Conservation (phyloP, 2,797 vertebrate genomes). For the Alcedo quadribrachys region DNA sequence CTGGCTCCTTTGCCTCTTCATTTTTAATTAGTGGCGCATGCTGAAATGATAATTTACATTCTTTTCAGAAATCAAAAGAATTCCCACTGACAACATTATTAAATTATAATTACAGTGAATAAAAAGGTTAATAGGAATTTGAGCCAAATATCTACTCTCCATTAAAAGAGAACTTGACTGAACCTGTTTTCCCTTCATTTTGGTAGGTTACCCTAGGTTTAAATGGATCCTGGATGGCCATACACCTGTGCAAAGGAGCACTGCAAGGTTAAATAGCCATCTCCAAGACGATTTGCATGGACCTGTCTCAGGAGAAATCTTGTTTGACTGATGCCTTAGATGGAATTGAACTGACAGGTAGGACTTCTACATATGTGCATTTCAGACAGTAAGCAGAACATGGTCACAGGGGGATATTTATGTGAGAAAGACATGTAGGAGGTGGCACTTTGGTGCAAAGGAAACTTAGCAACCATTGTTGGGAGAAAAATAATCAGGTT, state of each 20-base stretch:
- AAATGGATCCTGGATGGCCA: not conserved
- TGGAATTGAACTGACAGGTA: not conserved
- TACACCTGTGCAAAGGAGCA: not conserved
- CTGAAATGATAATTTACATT: conserved; percentile 64
- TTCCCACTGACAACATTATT: conserved; percentile 58
- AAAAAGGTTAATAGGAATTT: conserved; percentile 56
- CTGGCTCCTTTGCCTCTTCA: conserved; percentile 15
- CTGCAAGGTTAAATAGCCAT: not conserved
- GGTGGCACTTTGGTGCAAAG: not conserved
- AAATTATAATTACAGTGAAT: conserved; percentile 56
- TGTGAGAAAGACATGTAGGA: not conserved
- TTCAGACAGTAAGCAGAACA: not conserved
- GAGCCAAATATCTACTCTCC: conserved; percentile 53
- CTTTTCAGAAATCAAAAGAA: conserved; percentile 63
- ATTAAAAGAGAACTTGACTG: conserved; percentile 52
- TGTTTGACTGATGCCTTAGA: fast-evolving
- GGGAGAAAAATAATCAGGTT: not conserved
- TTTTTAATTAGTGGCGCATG: conserved; percentile 62
- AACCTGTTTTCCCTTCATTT: conserved; percentile 30
- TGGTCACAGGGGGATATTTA: not conserved
- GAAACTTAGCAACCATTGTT: not conserved
- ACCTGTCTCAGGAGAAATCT: not conserved
- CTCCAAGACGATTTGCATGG: not conserved
- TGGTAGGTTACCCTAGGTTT: not conserved
- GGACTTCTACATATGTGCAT: not conserved